phyloP scores from a whole-genome alignment of 2,113 vertebrate species.

The Argyrosomus japonicus region DNA sequence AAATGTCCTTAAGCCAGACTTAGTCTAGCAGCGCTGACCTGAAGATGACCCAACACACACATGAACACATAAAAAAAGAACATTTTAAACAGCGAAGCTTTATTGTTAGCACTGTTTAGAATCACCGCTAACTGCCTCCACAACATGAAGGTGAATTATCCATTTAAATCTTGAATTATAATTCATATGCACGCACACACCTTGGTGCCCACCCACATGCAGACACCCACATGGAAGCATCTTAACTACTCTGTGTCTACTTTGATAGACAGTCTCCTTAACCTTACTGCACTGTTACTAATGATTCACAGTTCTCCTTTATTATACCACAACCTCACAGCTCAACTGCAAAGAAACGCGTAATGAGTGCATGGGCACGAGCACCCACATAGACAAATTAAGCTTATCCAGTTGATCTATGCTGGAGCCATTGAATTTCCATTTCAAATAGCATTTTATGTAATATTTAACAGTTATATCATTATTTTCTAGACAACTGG shows the following conservation, averaged over 20 bases:
- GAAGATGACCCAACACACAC: constrained; percentile 28
- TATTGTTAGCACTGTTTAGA: constrained; percentile 1
- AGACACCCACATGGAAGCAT: constrained; percentile 29
- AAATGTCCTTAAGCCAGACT: constrained; percentile 45
- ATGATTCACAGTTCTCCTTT: constrained; percentile 68
- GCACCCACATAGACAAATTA: constrained; percentile 47
- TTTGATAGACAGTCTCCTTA: constrained; percentile 68
- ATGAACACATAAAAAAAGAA: not conserved
- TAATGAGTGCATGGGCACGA: constrained; percentile 44
- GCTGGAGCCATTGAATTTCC: constrained; percentile 21
- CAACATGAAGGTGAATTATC: constrained; percentile 48
- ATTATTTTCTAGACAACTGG: constrained; percentile 28
- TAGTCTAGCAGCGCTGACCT: constrained; percentile 35
- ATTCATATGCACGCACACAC: constrained; percentile 34
- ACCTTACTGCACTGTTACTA: constrained; percentile 58
- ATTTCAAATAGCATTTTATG: constrained; percentile 44
- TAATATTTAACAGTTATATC: constrained; percentile 42
- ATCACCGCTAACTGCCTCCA: constrained; percentile 9
- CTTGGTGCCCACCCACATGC: constrained; percentile 17
- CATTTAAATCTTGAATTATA: constrained; percentile 42
- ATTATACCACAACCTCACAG: constrained; percentile 43
- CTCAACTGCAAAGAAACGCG: constrained; percentile 54
- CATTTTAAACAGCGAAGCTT: constrained; percentile 25
- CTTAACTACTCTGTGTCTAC: constrained; percentile 48
- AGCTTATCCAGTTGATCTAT: constrained; percentile 37